Conservation (phyloP, 2,113 vertebrate genomes). For the Macroglossus sobrinus region DNA sequence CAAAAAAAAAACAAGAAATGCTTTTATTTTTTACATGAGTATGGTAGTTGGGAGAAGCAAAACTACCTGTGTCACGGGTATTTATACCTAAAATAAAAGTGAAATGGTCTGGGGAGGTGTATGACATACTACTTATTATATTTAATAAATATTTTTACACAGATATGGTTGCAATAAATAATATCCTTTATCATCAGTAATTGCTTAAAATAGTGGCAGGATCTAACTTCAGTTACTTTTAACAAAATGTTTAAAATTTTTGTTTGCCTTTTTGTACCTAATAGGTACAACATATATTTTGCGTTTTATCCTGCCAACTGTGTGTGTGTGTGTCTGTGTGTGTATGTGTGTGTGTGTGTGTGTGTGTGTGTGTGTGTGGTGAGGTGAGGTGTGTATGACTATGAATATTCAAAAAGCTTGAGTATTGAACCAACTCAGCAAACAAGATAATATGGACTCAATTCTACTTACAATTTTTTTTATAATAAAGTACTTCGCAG, state of each 20-base stretch:
- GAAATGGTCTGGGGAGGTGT: not conserved
- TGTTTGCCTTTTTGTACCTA: not conserved
- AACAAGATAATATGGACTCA: not conserved
- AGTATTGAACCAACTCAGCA: not conserved
- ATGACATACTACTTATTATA: no score
- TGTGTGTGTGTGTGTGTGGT: not conserved
- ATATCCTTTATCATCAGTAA: not conserved
- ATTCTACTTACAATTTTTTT: not conserved
- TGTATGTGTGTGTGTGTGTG: not conserved
- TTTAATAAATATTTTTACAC: not conserved
- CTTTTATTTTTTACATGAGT: conserved; percentile 68
- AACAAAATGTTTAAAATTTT: not conserved
- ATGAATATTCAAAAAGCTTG: not conserved
- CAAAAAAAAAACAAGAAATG: conserved; percentile 61
- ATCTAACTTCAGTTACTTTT: not conserved
- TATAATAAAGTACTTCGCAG: not conserved
- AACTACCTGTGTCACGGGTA: not conserved
- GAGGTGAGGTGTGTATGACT: not conserved
- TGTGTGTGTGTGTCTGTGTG: not conserved
- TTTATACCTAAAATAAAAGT: not conserved
- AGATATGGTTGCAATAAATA: not conserved
- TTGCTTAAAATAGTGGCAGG: not conserved
- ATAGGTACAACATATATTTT: not conserved
- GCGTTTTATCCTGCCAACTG: not conserved
- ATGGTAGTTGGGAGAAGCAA: not conserved